phyloP scores from a whole-genome alignment of 2,113 vertebrate species.

The Tringa solitaria region DNA sequence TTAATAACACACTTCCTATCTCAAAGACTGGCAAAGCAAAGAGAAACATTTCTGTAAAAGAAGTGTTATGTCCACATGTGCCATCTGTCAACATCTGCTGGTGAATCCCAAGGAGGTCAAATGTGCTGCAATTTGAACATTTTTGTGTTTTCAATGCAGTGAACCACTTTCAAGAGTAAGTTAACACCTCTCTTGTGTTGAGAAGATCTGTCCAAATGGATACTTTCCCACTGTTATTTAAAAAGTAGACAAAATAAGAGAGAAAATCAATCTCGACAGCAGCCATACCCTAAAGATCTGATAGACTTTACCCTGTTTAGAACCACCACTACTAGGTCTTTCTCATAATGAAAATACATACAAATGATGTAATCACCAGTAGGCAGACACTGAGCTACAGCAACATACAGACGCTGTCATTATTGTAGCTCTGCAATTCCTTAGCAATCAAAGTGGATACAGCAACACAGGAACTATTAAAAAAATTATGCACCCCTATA shows the following conservation, averaged over 20 bases:
- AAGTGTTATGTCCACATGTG: background rate
- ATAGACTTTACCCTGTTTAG: background rate
- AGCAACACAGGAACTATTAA: background rate
- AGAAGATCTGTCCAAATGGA: background rate
- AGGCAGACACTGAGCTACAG: background rate
- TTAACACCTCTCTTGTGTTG: background rate
- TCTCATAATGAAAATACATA: background rate
- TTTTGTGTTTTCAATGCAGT: slow-evolving; percentile 2
- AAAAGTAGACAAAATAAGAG: background rate
- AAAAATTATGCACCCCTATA: background rate
- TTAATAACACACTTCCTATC: background rate
- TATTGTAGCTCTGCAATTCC: background rate
- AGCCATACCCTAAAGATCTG: background rate
- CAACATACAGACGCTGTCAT: background rate
- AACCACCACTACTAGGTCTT: background rate
- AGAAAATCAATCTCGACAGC: background rate
- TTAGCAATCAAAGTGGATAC: background rate
- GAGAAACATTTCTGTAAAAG: slow-evolving; percentile 4
- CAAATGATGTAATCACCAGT: background rate
- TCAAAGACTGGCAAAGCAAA: slow-evolving; percentile 14
- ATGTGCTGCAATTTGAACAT: background rate
- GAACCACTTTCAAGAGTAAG: background rate
- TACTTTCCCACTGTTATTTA: background rate
- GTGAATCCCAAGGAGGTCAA: background rate
- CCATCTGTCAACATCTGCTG: background rate